phyloP scores from a whole-genome alignment of 2,888 invertebrate species.

The Diarsia mendica region DNA sequence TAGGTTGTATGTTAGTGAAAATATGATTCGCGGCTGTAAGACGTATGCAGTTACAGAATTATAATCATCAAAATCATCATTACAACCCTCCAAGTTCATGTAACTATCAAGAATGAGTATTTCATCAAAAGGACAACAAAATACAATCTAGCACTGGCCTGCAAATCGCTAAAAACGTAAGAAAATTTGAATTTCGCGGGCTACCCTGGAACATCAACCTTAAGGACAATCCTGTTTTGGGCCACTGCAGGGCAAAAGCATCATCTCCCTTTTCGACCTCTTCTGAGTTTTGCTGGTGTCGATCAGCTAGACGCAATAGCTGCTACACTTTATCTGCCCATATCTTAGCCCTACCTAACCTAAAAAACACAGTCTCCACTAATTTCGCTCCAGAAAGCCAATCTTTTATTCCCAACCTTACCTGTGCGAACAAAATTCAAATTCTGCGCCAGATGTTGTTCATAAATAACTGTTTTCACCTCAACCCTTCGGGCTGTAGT shows the following conservation, averaged over 20 bases:
- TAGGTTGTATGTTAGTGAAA: too few relatives aligned
- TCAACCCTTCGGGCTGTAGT: constrained; percentile 87
- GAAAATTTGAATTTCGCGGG: too few relatives aligned
- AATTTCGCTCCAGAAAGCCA: constrained; percentile 54
- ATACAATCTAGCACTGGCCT: too few relatives aligned
- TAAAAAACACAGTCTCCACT: constrained; percentile 19
- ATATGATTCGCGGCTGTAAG: too few relatives aligned
- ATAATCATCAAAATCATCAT: too few relatives aligned
- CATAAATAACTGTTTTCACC: constrained; percentile 84
- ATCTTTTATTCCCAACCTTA: constrained; percentile 63
- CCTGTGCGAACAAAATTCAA: constrained; percentile 72
- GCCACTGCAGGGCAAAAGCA: background rate
- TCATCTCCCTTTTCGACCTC: too few relatives aligned
- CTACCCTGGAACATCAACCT: too few relatives aligned
- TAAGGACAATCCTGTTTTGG: background rate
- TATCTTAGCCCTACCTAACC: background rate
- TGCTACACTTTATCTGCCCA: background rate
- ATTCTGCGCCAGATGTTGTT: constrained; percentile 77
- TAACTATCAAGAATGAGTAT: too few relatives aligned
- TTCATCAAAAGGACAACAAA: too few relatives aligned
- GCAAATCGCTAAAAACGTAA: too few relatives aligned
- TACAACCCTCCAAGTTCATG: too few relatives aligned
- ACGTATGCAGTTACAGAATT: too few relatives aligned
- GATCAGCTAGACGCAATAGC: background rate
- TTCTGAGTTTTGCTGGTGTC: background rate